Conservation (phyloP, 2,888 invertebrate species). For the Cynaeus angustus region DNA sequence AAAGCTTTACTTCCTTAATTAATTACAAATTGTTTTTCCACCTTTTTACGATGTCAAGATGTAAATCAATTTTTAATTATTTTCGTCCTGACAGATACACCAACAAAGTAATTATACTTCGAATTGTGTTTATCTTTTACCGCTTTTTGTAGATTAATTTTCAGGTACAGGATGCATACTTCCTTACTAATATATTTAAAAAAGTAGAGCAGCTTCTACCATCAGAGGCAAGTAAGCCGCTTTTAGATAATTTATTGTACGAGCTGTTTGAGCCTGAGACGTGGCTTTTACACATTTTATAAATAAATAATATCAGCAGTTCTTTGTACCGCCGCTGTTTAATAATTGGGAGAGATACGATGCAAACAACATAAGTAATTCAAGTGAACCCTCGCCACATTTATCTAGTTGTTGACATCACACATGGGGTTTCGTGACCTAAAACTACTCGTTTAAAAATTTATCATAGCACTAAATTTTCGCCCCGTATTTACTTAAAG, state of each 20-base stretch:
- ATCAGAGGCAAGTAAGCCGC: slow-evolving; percentile 5
- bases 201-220: not conserved
- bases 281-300: slow-evolving; percentile 38
- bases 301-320: slow-evolving; percentile 39
- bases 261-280: slow-evolving; percentile 23
- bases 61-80: slow-evolving; percentile 36
- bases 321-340: slow-evolving; percentile 43
- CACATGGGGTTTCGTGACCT: slow-evolving; percentile 56
- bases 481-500: slow-evolving; percentile 15
- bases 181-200: not conserved
- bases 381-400: slow-evolving; percentile 48
- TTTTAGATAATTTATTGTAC: slow-evolving; percentile 27
- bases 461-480: slow-evolving; percentile 46
- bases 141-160: not conserved
- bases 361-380: slow-evolving; percentile 49
- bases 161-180: not conserved
- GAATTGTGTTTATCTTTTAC: not conserved
- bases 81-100: slow-evolving; percentile 12
- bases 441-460: slow-evolving; percentile 51
- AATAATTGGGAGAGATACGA: slow-evolving; percentile 48
- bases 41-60: slow-evolving; percentile 32
- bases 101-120: slow-evolving; percentile 28
- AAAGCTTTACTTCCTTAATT: slow-evolving; percentile 46
- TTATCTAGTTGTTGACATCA: slow-evolving; percentile 55
- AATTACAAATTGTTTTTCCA: slow-evolving; percentile 47